Base-by-base conservation (phyloP, 1,140 invertebrate species). In the Nymphalis io region DNA sequence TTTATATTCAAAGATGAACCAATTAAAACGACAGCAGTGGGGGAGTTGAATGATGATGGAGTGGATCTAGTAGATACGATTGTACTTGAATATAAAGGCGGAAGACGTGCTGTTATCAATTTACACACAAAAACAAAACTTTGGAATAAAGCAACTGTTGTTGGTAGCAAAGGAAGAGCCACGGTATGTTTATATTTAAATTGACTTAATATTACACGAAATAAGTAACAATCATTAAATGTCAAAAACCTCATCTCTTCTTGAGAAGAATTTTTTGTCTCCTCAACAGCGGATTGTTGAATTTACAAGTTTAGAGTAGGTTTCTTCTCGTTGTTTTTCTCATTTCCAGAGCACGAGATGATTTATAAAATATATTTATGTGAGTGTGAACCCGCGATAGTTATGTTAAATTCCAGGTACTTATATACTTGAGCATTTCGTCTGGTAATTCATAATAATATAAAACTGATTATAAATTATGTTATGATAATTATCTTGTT, bases 1-100 rank as follows among this genome's bases (percentile, higher is more conserved):
- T 93, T 94, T 70, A 92, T 96, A n/a, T 97, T 95, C 80, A 92
- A 94, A 68, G 93, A 94, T 11, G 92, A 93, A 68, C 95, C 95
- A 10, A 90, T 93, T 18, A 92, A 87, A 38, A 92, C 95, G 46
- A 93, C 92, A 66, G 93, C 95, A 2, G 86, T 85, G 39, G 96
- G 96, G 23, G 89, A 93, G 68, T 79, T 96, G 23, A 97, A 95
- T 80, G 83, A 93, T 20, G 91, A 95, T n/a, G 96, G 95, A 15
- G 94, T 96, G 8, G 96, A 97, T 81, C 84, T 93, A 60, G 93
- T 93, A n/a, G 93, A 94, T 44, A 93, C 93, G 13, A 93, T 93
- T 5, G 93, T 94, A 40, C 78, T 97, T 1, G 92, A 93, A 42
- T 97, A 95, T 75, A 85, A 92, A 10, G 93, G 93, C 23, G 93